Evolutionary conservation across 1,140 invertebrate species (phyloP).

Genomic region (Sycophila sp.): DNA sequence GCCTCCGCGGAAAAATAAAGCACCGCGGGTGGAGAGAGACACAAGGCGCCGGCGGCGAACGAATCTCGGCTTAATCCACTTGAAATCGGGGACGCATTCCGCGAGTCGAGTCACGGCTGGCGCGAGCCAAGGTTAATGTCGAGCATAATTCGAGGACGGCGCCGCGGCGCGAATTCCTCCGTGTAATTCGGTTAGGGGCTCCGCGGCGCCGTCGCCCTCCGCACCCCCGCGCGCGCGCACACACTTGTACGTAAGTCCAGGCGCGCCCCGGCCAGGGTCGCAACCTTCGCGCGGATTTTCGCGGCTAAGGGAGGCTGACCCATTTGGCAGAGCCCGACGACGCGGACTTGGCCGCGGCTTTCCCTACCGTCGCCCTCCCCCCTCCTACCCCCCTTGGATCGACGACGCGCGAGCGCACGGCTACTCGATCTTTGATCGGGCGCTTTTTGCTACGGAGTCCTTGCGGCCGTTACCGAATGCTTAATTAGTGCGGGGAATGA

Average conservation of each 20-base stretch:
- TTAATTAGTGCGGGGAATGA: no score
- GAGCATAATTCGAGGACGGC: constrained; percentile 24
- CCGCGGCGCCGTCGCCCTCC: not conserved
- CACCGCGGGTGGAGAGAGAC: not conserved
- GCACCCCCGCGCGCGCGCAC: not conserved
- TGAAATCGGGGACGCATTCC: constrained; percentile 11
- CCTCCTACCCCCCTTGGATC: no score
- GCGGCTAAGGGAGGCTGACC: not conserved
- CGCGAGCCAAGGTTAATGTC: constrained; percentile 27
- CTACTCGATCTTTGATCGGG: no score
- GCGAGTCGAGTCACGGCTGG: not conserved
- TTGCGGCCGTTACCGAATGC: no score
- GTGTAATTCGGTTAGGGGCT: constrained; percentile 16
- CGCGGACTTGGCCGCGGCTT: not conserved
- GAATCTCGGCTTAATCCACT: constrained; percentile 1
- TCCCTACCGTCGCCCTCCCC: no score
- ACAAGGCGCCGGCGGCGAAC: not conserved
- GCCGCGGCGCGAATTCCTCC: not conserved
- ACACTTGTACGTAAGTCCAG: constrained; percentile 15
- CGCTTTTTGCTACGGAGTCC: no score
- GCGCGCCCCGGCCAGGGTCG: constrained; percentile 8
- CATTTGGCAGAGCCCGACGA: not conserved
- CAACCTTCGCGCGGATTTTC: constrained; percentile 16
- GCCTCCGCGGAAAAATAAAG: constrained; percentile 11
- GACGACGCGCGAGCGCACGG: no score